A percentile compares a stretch with the other conserved stretches of the same genome.
Evolutionary conservation across 1,140 invertebrate genomes (phyloP).

Genomic region (Laupala kohalensis): DNA sequence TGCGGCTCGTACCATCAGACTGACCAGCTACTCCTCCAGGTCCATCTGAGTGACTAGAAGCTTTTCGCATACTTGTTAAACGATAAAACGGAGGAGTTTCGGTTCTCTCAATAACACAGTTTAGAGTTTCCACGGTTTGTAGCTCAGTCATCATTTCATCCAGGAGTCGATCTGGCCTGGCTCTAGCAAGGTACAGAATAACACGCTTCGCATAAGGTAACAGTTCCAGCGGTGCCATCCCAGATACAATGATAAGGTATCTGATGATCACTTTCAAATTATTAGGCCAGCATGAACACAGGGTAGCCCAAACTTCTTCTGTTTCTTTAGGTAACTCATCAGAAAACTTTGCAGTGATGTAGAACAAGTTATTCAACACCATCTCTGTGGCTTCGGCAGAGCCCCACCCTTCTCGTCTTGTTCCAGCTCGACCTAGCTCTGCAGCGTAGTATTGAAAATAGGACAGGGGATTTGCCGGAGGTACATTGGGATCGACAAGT

Average conservation of each 20-base stretch:
- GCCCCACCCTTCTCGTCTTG: conserved; percentile 82
- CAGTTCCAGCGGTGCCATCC: conserved; percentile 86
- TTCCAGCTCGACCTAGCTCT: conserved; percentile 46
- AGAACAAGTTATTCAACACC: conserved; percentile 97
- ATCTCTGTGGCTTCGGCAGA: conserved; percentile 98
- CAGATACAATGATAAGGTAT: conserved; percentile 93
- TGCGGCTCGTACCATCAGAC: conserved; percentile 16
- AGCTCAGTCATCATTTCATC: conserved; percentile 96
- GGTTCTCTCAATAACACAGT: conserved; percentile 86
- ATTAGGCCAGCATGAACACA: conserved; percentile 91
- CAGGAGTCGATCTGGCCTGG: conserved; percentile 77
- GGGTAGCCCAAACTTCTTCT: conserved; percentile 87
- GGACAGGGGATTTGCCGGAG: conserved; percentile 64
- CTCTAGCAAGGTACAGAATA: conserved; percentile 78
- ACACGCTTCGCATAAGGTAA: conserved; percentile 87
- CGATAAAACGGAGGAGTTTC: conserved; percentile 96
- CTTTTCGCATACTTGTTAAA: conserved; percentile 77
- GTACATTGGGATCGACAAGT: conserved; percentile 89
- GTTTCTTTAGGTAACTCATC: conserved; percentile 91
- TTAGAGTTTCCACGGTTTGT: conserved; percentile 89
- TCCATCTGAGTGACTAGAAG: conserved; percentile 70
- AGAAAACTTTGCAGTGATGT: conserved; percentile 94
- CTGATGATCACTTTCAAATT: conserved; percentile 94
- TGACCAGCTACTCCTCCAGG: conserved; percentile 27
- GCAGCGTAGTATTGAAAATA: conserved; percentile 66